Evolutionary conservation across 2,797 vertebrate genomes (phyloP).

Genomic region (Phoeniculus purpureus): DNA sequence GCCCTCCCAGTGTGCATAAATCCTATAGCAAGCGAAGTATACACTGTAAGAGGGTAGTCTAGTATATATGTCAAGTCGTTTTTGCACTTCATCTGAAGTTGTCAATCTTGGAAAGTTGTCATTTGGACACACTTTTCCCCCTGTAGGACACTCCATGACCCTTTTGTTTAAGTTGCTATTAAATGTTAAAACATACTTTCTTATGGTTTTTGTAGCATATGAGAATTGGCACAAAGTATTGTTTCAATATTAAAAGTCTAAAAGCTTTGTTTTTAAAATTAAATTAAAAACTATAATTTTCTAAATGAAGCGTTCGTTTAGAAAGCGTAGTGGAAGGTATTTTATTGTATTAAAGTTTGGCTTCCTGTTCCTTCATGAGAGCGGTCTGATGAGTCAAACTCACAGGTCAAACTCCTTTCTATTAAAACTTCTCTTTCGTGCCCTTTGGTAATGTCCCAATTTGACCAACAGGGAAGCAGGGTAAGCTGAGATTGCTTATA

Average conservation of each 20-base stretch:
- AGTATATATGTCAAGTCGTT: not conserved
- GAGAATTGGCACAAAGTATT: not conserved
- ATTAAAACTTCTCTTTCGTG: not conserved
- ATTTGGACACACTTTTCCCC: not conserved
- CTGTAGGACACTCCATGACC: not conserved
- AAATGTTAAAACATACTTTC: not conserved
- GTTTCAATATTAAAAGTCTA: not conserved
- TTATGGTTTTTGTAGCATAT: not conserved
- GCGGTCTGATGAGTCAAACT: not conserved
- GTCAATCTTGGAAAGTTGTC: not conserved
- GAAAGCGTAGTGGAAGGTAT: not conserved
- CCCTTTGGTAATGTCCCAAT: not conserved
- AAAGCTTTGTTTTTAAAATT: not conserved
- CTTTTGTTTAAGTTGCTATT: not conserved
- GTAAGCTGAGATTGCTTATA: not conserved
- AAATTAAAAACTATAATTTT: not conserved
- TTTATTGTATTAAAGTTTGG: not conserved
- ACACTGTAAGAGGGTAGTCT: not conserved
- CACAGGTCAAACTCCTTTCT: not conserved
- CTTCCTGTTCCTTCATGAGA: not conserved
- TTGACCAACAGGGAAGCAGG: not conserved
- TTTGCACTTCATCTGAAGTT: conserved; percentile 16
- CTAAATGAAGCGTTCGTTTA: not conserved
- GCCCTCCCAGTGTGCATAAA: conserved; percentile 34
- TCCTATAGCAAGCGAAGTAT: conserved; percentile 5